Evolutionary conservation across 1,140 invertebrate genomes (phyloP).

Genomic region (Amyelois transitella): DNA sequence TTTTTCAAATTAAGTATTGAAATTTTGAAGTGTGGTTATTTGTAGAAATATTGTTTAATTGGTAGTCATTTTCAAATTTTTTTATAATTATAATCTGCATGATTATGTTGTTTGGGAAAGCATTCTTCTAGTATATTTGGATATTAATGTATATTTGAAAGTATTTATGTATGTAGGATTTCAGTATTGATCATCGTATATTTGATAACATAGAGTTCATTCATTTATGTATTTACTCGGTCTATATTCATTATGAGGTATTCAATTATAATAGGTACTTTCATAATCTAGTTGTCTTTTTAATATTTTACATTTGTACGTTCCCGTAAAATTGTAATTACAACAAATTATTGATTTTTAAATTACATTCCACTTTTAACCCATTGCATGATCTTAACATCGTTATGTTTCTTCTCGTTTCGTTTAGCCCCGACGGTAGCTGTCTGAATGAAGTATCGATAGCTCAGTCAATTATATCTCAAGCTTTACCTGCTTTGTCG

Average conservation of each 20-base stretch:
- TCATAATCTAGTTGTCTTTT: not conserved
- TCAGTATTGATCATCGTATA: not conserved
- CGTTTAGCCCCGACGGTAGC: conserved; percentile 66
- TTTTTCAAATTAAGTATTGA: conserved; percentile 2
- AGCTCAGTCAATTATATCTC: conserved; percentile 71
- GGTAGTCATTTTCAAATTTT: conserved; percentile 22
- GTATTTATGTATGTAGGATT: not conserved
- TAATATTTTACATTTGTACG: no score
- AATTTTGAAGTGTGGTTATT: conserved; percentile 20
- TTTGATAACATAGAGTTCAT: not conserved
- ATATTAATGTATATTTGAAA: conserved; percentile 7
- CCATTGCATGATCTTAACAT: conserved; percentile 40
- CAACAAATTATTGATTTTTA: no score
- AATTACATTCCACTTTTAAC: no score
- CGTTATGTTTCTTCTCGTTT: conserved; percentile 48
- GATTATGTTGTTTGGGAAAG: conserved; percentile 44
- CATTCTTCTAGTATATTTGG: conserved; percentile 57
- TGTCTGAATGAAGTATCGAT: conserved; percentile 71
- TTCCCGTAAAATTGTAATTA: no score
- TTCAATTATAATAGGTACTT: not conserved
- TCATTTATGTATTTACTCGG: not conserved
- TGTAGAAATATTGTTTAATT: conserved; percentile 23
- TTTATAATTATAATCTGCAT: conserved; percentile 33
- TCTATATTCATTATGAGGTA: not conserved
- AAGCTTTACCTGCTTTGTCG: conserved; percentile 69